Base-by-base conservation (phyloP, 2,797 vertebrate genomes). In the Balearica regulorum region DNA sequence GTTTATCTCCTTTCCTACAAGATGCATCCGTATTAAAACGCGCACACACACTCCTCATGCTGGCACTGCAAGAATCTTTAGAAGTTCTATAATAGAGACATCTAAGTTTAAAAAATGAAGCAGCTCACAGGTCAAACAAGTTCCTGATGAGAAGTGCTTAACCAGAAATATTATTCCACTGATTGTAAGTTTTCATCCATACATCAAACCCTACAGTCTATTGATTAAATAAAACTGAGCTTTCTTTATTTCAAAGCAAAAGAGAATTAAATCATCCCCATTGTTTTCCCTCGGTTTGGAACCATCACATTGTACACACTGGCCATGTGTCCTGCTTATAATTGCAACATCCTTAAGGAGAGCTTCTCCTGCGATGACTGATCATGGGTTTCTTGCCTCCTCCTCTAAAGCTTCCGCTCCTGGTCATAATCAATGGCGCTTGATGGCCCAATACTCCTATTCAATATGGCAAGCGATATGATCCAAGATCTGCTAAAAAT, bases 101-200 rank as follows among this genome's bases (percentile, higher is more conserved):
- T 97, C 86, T 16, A 87, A 76, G 75, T 89, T 93, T 95, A 95
- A 94, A 93, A 95, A 96, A 96, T 93, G 84, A 91, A 92, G 90
- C 86, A 53, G 79, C 78, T 73, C 91, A 91, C 75, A 92, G 93
- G 96, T 97, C 94, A 96, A 96, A 96, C 13, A 69, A 80, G 82
- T 72, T 96, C 91, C 94, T 77, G 93, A 93, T 90, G 91, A 91
- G 96, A 97, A 91, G 78, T 86, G 75, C 86, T 96, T 96, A 92
- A 77, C 61, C 41, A 91, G 85, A 94, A 91, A 84, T 91, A 87
- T 77, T 80, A 88, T 90, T 94, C 57, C 87, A 79, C 87, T 69
- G 86, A 79, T 86, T 76, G 8, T 78, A 86, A 96, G 87, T 96
- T 91, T 97, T 87, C 85, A 90, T 84, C 95, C 82, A 66, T 71